Evolutionary conservation across 2,888 invertebrate genomes (phyloP).

Genomic region (Drosophila vallismaia): DNA sequence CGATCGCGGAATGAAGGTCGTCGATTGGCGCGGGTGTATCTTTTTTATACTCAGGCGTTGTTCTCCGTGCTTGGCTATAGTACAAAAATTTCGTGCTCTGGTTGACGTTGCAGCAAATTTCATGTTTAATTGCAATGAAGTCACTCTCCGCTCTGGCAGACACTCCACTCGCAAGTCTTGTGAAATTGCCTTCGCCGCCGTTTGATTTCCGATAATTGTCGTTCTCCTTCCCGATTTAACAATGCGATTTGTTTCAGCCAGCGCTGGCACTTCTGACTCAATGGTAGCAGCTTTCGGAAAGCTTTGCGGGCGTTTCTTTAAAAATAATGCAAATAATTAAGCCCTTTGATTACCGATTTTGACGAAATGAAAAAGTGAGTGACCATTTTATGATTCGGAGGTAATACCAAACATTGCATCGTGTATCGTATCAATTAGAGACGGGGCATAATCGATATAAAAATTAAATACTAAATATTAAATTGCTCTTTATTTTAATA

Average conservation of each 20-base stretch:
- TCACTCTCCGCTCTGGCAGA: conserved; percentile 55
- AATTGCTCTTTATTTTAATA: neutral
- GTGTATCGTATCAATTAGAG: neutral
- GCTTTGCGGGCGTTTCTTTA: conserved; percentile 51
- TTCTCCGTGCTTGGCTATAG: conserved; percentile 48
- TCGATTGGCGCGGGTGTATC: conserved; percentile 52
- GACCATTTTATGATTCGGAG: conserved; percentile 28
- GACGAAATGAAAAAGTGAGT: conserved; percentile 68
- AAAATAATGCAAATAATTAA: conserved; percentile 77
- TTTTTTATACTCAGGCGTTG: conserved; percentile 66
- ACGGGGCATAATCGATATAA: neutral
- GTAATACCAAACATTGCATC: conserved; percentile 8
- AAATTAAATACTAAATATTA: neutral
- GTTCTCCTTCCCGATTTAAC: neutral
- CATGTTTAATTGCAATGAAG: conserved; percentile 82
- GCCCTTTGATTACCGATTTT: conserved; percentile 63
- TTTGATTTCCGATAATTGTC: conserved; percentile 19
- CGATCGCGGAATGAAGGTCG: conserved; percentile 62
- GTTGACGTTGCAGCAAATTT: conserved; percentile 83
- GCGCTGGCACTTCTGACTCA: conserved; percentile 37
- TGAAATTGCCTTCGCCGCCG: conserved; percentile 53
- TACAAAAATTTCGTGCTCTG: conserved; percentile 70
- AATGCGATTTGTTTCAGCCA: conserved; percentile 20
- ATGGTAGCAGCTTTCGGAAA: conserved; percentile 66
- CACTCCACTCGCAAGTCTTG: conserved; percentile 56